Percentiles rank a stretch among this genome's conserved stretches.
Conservation (phyloP, 2,113 vertebrate genomes). For the Calcarius ornatus region DNA sequence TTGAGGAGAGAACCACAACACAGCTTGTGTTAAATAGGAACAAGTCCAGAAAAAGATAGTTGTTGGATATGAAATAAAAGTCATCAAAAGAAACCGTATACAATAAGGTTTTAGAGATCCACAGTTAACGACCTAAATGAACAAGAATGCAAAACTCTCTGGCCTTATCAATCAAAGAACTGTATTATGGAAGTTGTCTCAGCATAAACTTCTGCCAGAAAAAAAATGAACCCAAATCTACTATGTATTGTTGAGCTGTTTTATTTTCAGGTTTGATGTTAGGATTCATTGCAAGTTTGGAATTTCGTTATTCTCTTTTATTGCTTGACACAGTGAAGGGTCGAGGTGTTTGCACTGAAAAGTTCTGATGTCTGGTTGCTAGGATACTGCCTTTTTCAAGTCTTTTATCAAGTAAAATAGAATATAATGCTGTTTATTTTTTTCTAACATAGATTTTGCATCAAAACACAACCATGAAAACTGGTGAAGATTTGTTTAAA, state of each 20-base stretch:
- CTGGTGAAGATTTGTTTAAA: not conserved
- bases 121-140: not conserved
- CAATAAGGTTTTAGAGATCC: not conserved
- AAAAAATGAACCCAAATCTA: not conserved
- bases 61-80: not conserved
- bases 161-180: not conserved
- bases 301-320: constrained; percentile 13
- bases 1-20: not conserved
- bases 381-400: not conserved
- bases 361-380: constrained; percentile 18
- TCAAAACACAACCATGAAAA: not conserved
- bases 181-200: not conserved
- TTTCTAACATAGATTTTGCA: not conserved
- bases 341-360: not conserved
- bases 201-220: not conserved
- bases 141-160: not conserved
- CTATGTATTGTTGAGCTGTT: not conserved
- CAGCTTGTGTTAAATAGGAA: not conserved
- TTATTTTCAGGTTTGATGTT: not conserved
- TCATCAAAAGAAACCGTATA: not conserved
- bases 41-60: not conserved
- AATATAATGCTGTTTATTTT: not conserved
- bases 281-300: not conserved
- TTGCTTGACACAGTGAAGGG: not conserved
- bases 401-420: not conserved